phyloP scores from a whole-genome alignment of 1,140 invertebrate species.

The Drosophila lacertosa region DNA sequence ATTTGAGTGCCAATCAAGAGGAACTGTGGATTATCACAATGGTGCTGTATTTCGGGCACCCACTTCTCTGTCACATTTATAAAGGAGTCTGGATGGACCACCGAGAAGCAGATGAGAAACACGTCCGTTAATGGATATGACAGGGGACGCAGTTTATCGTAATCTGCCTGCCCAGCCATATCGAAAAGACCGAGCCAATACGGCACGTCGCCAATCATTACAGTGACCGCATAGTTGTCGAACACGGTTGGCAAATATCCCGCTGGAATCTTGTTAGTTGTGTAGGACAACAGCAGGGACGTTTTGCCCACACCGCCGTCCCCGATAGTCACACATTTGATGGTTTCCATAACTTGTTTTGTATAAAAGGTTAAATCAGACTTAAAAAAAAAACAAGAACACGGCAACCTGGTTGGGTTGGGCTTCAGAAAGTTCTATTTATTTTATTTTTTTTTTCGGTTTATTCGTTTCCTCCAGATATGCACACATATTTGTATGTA shows the following conservation, averaged over 20 bases:
- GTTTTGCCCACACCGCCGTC: conserved; percentile 99
- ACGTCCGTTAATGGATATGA: conserved; percentile 99
- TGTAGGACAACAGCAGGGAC: conserved; percentile 90
- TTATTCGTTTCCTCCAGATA: no score
- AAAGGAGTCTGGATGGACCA: conserved; percentile 99
- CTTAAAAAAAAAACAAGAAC: no score
- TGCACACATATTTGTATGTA: not conserved
- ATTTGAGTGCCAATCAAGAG: conserved; percentile 99
- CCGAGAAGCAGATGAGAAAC: conserved; percentile 99
- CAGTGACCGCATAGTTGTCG: conserved; percentile 99
- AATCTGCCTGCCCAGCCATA: conserved; percentile 99
- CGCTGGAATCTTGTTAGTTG: conserved; percentile 98
- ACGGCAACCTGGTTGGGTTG: no score
- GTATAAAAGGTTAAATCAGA: no score
- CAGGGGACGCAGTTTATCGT: conserved; percentile 96
- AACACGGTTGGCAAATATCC: conserved; percentile 99
- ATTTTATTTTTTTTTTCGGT: no score
- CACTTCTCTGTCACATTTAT: conserved; percentile 99
- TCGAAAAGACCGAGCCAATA: conserved; percentile 99
- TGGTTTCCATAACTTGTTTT: conserved; percentile 76
- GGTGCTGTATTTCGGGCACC: conserved; percentile 99
- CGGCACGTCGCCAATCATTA: conserved; percentile 99
- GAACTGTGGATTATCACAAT: conserved; percentile 98
- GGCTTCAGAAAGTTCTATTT: no score
- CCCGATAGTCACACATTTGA: conserved; percentile 99